Evolutionary conservation across 2,888 invertebrate genomes (phyloP).

Genomic region (Tanaodytes sp.): DNA sequence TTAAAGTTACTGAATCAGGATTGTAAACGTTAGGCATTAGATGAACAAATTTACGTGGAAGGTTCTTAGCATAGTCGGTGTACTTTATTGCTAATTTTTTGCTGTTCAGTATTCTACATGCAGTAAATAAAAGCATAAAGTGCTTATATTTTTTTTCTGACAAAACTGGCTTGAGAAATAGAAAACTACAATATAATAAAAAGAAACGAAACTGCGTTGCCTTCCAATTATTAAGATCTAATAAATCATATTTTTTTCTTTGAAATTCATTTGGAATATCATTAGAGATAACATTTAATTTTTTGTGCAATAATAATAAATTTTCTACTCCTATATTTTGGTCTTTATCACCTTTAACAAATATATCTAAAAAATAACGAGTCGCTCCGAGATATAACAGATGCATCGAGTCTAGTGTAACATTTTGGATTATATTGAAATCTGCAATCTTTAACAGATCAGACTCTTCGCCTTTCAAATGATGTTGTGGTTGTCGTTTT

Average conservation of each 20-base stretch:
- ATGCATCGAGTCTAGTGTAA: background rate
- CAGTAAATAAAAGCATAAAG: constrained; percentile 17
- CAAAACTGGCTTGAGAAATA: constrained; percentile 19
- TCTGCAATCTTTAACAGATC: background rate
- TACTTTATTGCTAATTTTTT: background rate
- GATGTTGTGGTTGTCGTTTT: constrained; percentile 29
- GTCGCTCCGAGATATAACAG: background rate
- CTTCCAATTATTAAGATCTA: background rate
- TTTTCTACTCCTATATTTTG: background rate
- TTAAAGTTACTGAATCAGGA: constrained; percentile 44
- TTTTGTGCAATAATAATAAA: background rate
- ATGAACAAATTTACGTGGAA: constrained; percentile 9
- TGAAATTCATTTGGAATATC: constrained; percentile 51
- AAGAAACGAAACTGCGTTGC: constrained; percentile 16
- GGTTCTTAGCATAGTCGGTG: background rate
- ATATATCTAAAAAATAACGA: background rate
- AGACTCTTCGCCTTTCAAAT: background rate
- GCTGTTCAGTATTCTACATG: background rate
- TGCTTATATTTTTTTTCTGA: constrained; percentile 33
- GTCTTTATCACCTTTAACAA: background rate
- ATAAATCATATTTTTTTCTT: constrained; percentile 47
- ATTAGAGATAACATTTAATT: constrained; percentile 3
- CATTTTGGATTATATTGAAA: background rate
- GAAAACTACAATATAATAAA: constrained; percentile 38
- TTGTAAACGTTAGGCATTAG: constrained; percentile 50